phyloP scores from a whole-genome alignment of 2,797 vertebrate species.

The Nyctalus aviator region DNA sequence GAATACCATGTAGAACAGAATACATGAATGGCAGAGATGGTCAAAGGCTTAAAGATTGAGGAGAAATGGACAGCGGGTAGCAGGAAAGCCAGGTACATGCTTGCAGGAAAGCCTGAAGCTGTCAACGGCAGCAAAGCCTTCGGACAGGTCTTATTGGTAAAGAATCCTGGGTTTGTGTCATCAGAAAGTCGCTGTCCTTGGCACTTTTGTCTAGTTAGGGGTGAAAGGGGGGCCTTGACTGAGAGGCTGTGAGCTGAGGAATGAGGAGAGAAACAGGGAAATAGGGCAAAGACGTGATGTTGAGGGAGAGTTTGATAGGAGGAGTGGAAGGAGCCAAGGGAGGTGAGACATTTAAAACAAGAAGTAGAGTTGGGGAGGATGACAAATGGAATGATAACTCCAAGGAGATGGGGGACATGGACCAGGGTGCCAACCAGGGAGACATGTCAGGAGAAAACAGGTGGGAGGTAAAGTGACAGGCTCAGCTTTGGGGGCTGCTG shows the following conservation, averaged over 20 bases:
- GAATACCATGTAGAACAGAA: background rate
- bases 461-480: accelerated
- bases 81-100: accelerated
- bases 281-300: accelerated
- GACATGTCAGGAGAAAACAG: background rate
- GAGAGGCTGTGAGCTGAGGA: too few species aligned
- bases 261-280: background rate
- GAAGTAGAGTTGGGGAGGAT: accelerated
- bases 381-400: accelerated
- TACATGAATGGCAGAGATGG: background rate
- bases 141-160: background rate
- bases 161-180: background rate
- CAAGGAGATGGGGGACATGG: accelerated
- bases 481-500: accelerated
- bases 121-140: too few species aligned
- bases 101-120: too few species aligned
- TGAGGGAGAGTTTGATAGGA: accelerated
- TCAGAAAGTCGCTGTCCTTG: accelerated
- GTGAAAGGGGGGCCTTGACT: background rate
- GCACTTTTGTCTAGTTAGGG: background rate
- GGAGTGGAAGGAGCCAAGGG: background rate
- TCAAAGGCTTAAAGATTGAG: accelerated
- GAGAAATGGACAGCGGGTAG: too few species aligned
- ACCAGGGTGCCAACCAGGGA: background rate
- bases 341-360: background rate